phyloP scores from a whole-genome alignment of 2,888 invertebrate species.

The Campoletis raptor region DNA sequence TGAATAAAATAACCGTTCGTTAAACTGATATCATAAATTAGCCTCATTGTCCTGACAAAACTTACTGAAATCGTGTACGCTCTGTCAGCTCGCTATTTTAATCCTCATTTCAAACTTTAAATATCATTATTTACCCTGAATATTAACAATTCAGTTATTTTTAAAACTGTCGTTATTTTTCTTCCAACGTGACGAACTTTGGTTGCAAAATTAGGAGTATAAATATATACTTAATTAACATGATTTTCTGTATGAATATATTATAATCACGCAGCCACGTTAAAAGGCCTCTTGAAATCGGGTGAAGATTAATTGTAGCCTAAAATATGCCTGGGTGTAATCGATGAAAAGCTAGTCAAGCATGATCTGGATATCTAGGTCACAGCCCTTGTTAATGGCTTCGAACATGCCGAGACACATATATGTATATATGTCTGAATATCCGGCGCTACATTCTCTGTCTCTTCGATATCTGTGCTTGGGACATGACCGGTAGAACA shows the following conservation, averaged over 20 bases:
- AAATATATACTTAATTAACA: too few species aligned
- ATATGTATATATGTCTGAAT: slow-evolving; percentile 18
- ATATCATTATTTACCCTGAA: background rate
- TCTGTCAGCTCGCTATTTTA: background rate
- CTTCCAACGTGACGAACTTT: background rate
- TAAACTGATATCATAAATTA: background rate
- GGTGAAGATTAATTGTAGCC: slow-evolving; percentile 38
- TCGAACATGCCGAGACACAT: slow-evolving; percentile 22
- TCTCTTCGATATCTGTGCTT: slow-evolving; percentile 56
- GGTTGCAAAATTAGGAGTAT: too few species aligned
- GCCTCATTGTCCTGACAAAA: background rate
- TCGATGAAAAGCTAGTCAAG: slow-evolving; percentile 50
- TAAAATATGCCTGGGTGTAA: slow-evolving; percentile 43
- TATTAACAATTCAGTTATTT: background rate
- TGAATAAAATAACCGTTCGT: background rate
- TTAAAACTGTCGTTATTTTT: background rate
- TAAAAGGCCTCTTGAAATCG: background rate
- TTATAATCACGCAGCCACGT: background rate
- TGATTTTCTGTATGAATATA: background rate
- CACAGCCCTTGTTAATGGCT: slow-evolving; percentile 64
- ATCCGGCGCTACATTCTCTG: slow-evolving; percentile 57
- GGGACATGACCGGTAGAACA: slow-evolving; percentile 67
- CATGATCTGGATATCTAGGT: slow-evolving; percentile 63
- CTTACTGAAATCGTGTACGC: background rate
- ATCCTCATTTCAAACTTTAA: background rate